Conservation (phyloP, 2,888 invertebrate genomes). For the Oxyteleia sp. region DNA sequence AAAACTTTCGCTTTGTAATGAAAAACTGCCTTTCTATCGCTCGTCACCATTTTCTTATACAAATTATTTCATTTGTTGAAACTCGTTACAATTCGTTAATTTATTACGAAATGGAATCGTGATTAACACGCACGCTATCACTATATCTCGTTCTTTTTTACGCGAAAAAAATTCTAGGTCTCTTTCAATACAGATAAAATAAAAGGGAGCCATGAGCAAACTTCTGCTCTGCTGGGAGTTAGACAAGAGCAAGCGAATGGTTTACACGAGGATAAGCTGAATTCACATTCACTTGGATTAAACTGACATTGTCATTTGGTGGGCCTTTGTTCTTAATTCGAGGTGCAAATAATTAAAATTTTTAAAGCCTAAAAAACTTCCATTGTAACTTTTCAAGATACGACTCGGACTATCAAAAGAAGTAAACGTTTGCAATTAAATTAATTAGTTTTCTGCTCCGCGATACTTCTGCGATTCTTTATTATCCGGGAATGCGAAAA, state of each 20-base stretch:
- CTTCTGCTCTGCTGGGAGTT: slow-evolving; percentile 62
- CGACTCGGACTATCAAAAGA: slow-evolving; percentile 9
- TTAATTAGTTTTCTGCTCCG: slow-evolving; percentile 33
- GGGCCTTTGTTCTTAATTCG: slow-evolving; percentile 62
- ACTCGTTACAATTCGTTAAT: slow-evolving; percentile 50
- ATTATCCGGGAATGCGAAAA: not conserved
- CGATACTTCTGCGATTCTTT: slow-evolving; percentile 1
- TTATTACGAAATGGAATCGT: slow-evolving; percentile 55
- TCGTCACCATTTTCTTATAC: not conserved
- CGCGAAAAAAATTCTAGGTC: slow-evolving; percentile 48
- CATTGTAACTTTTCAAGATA: slow-evolving; percentile 27
- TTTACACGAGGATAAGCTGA: slow-evolving; percentile 67
- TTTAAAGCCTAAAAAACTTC: slow-evolving; percentile 49
- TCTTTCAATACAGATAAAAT: slow-evolving; percentile 66
- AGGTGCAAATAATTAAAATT: slow-evolving; percentile 67
- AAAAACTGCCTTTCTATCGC: no score
- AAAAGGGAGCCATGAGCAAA: slow-evolving; percentile 62
- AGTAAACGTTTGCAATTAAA: slow-evolving; percentile 52
- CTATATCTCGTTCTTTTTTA: slow-evolving; percentile 34
- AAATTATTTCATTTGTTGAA: slow-evolving; percentile 25
- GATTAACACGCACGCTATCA: slow-evolving; percentile 36
- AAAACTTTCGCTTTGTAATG: no score
- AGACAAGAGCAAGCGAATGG: slow-evolving; percentile 63
- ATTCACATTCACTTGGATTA: slow-evolving; percentile 68
- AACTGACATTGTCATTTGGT: slow-evolving; percentile 69